Percentiles rank a stretch among this genome's conserved stretches.
Conservation (phyloP, 2,888 invertebrate genomes). For the Orthonychiurus folsomi region DNA sequence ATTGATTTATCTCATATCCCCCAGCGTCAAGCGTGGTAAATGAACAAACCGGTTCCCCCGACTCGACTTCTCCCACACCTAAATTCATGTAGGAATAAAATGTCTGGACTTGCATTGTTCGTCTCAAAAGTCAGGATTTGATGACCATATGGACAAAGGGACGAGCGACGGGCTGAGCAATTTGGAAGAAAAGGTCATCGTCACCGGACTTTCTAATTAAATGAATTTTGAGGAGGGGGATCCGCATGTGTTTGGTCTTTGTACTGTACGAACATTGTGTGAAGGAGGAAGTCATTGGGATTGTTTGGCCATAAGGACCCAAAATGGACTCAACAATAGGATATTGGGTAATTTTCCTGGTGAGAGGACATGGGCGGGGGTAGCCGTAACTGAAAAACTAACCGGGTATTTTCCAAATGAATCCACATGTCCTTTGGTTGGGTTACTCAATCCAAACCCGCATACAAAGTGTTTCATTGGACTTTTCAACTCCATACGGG, state of each 20-base stretch:
- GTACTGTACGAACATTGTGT: background rate
- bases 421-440: background rate
- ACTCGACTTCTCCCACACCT: too few species aligned
- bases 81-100: too few species aligned
- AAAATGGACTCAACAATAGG: slow-evolving; percentile 8
- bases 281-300: background rate
- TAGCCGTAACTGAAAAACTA: too few species aligned
- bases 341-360: slow-evolving; percentile 13
- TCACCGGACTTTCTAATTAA: background rate
- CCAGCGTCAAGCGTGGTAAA: too few species aligned
- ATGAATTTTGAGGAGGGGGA: background rate
- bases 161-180: background rate
- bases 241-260: background rate
- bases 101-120: too few species aligned
- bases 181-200: background rate
- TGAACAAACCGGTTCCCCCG: too few species aligned
- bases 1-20: too few species aligned
- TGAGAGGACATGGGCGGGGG: slow-evolving; percentile 9
- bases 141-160: background rate
- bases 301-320: too few species aligned
- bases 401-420: background rate
- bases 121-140: background rate
- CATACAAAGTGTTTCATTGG: slow-evolving; percentile 13
- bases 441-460: too few species aligned
- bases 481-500: background rate